Conservation (phyloP, 2,888 invertebrate genomes). For the Lysandra bellargus region DNA sequence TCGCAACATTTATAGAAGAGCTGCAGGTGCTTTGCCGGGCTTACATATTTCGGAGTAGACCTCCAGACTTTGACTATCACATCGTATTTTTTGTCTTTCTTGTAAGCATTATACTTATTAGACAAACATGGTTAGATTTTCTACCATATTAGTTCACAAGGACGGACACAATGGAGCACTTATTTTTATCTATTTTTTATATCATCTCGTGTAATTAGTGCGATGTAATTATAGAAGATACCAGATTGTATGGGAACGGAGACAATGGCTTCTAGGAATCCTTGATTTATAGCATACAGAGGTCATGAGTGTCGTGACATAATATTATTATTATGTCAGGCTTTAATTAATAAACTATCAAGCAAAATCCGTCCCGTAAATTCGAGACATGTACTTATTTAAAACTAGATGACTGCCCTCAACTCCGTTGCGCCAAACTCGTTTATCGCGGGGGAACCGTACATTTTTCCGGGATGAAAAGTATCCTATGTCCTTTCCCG, state of each 20-base stretch:
- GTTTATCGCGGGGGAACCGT: too few relatives aligned
- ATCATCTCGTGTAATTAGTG: slow-evolving; percentile 37
- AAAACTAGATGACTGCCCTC: too few relatives aligned
- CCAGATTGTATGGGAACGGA: slow-evolving; percentile 38
- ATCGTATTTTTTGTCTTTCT: background rate
- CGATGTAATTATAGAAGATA: slow-evolving; percentile 41
- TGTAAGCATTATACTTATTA: background rate
- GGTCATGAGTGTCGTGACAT: background rate
- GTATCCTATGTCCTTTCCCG: too few relatives aligned
- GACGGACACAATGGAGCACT: slow-evolving; percentile 23
- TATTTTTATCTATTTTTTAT: slow-evolving; percentile 23
- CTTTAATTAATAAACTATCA: too few relatives aligned
- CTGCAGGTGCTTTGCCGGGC: too few relatives aligned
- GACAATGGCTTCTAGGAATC: slow-evolving; percentile 47
- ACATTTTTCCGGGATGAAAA: too few relatives aligned
- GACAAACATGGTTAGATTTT: background rate
- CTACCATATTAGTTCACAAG: slow-evolving; percentile 4
- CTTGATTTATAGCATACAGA: slow-evolving; percentile 25
- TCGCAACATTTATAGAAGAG: too few relatives aligned
- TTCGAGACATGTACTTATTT: too few relatives aligned
- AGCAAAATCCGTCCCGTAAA: too few relatives aligned
- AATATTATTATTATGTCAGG: background rate
- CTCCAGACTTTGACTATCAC: background rate
- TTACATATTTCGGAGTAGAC: too few relatives aligned
- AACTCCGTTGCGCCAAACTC: too few relatives aligned